Conservation (phyloP, 2,888 invertebrate species). For the Lamproptera curius region DNA sequence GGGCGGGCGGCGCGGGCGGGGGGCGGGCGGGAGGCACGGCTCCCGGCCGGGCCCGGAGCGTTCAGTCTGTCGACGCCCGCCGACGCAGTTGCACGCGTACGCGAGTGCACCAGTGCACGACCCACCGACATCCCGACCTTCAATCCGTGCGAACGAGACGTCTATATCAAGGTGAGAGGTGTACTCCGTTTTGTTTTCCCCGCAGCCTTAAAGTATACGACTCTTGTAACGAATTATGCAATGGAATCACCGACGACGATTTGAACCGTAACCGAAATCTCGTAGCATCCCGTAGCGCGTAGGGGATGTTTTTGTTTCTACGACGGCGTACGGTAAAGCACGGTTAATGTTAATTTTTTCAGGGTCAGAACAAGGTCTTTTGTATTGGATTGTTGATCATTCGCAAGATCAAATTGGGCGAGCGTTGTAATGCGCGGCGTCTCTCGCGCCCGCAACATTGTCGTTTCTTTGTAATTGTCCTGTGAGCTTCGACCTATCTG, state of each 20-base stretch:
- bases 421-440: slow-evolving; percentile 33
- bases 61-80: slow-evolving; percentile 61
- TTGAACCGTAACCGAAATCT: slow-evolving; percentile 6
- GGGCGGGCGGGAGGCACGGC: slow-evolving; percentile 48
- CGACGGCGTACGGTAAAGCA: slow-evolving; percentile 16
- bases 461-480: slow-evolving; percentile 54
- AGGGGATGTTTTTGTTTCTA: slow-evolving; percentile 13
- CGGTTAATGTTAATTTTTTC: slow-evolving; percentile 38
- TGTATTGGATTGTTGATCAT: slow-evolving; percentile 31
- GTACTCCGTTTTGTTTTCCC: slow-evolving; percentile 28
- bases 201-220: not conserved
- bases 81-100: slow-evolving; percentile 50
- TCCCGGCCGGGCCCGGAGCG: slow-evolving; percentile 58
- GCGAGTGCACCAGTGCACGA: slow-evolving; percentile 53
- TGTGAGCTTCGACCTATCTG: slow-evolving; percentile 48
- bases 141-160: slow-evolving; percentile 71
- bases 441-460: slow-evolving; percentile 37
- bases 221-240: slow-evolving; percentile 3
- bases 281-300: slow-evolving; percentile 17
- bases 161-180: slow-evolving; percentile 67
- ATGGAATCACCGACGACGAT: not conserved
- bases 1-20: slow-evolving; percentile 38
- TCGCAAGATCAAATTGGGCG: slow-evolving; percentile 30
- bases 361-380: slow-evolving; percentile 67
- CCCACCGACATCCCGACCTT: slow-evolving; percentile 63